Conservation (phyloP, 1,140 invertebrate species). For the Papilio helenus region DNA sequence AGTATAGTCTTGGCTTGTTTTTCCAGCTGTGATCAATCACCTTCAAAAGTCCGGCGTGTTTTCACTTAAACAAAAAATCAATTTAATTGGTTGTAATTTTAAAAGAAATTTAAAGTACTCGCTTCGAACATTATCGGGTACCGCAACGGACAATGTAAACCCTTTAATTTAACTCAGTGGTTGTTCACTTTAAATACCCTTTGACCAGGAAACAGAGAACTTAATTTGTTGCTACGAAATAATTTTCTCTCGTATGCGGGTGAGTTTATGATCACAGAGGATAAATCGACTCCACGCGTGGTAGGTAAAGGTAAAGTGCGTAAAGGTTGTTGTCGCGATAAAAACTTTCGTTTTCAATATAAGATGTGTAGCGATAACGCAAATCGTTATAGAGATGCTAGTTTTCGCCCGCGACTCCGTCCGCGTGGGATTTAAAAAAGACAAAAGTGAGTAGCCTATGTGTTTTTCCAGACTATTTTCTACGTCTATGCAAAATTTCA, state of each 20-base stretch:
- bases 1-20: background rate
- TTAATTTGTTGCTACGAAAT: conserved; percentile 12
- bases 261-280: background rate
- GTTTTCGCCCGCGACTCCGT: no score
- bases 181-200: background rate
- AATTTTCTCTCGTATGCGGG: background rate
- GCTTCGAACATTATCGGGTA: background rate
- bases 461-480: no score
- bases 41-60: background rate
- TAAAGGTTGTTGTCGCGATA: no score
- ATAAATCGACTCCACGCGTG: background rate
- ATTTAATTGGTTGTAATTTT: background rate
- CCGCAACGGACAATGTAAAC: background rate
- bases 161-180: conserved; percentile 10
- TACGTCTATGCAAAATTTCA: no score
- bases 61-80: background rate
- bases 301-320: background rate
- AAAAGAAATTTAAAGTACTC: background rate
- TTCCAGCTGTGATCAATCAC: background rate
- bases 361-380: no score
- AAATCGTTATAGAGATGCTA: no score
- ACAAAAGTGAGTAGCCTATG: no score
- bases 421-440: no score
- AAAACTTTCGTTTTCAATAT: no score
- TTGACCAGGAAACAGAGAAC: background rate